Percentiles rank a stretch among this genome's conserved stretches.
phyloP scores from a whole-genome alignment of 2,888 invertebrate species.

The Phania funesta region DNA sequence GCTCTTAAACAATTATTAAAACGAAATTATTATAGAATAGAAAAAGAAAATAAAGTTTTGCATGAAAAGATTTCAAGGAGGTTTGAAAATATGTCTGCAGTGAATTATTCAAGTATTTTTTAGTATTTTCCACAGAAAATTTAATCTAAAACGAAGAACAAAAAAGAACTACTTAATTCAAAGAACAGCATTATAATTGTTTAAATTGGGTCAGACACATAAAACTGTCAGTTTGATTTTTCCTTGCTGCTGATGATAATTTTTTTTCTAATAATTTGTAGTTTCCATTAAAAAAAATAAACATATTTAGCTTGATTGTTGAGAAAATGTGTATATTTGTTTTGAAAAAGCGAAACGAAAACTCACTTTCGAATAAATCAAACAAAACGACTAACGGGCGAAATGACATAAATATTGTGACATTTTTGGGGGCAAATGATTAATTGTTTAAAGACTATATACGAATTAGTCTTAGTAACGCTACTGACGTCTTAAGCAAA shows the following conservation, averaged over 20 bases:
- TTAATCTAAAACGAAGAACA: neutral
- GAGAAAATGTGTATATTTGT: neutral
- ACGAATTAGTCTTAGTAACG: neutral
- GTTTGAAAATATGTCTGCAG: neutral
- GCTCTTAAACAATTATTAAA: neutral
- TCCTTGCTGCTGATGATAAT: neutral
- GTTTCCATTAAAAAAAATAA: neutral
- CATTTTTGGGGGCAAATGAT: conserved; percentile 18
- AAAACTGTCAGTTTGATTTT: conserved; percentile 58
- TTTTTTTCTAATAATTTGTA: neutral
- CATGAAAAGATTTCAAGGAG: neutral
- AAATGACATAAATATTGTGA: conserved; percentile 26
- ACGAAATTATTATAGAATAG: neutral
- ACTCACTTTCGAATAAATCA: neutral
- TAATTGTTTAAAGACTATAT: conserved; percentile 11
- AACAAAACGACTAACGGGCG: neutral
- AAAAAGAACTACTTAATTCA: conserved; percentile 37
- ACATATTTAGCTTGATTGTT: neutral
- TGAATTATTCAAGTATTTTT: neutral
- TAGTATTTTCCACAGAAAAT: neutral
- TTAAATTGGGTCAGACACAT: conserved; percentile 67
- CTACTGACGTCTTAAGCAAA: too few species aligned
- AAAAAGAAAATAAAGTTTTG: neutral
- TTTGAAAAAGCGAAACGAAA: neutral
- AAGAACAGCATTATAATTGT: conserved; percentile 49